phyloP scores from a whole-genome alignment of 2,113 vertebrate genomes.

The Albula glossodonta region DNA sequence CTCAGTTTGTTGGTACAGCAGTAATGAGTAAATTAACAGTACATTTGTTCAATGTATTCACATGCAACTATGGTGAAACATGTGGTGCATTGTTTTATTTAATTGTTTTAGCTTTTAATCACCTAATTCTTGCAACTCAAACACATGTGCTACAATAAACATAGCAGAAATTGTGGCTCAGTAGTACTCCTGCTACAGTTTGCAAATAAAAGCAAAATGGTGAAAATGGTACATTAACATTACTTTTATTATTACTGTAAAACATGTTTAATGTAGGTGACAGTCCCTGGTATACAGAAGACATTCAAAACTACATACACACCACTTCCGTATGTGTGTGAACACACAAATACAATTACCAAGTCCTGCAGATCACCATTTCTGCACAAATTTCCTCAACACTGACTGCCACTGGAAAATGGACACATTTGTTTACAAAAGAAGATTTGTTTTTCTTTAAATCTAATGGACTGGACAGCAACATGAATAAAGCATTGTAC shows the following conservation, averaged over 20 bases:
- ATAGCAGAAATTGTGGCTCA: too few relatives aligned
- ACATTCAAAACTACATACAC: conserved; percentile 35
- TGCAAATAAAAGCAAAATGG: not conserved
- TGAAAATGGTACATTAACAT: conserved; percentile 33
- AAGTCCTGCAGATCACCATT: conserved; percentile 5
- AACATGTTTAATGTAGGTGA: conserved; percentile 49
- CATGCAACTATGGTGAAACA: too few relatives aligned
- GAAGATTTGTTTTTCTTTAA: not conserved
- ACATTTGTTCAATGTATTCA: too few relatives aligned
- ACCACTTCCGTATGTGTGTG: conserved; percentile 5
- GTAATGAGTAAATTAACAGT: too few relatives aligned
- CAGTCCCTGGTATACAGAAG: conserved; percentile 51
- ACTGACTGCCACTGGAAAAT: conserved; percentile 31
- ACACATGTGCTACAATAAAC: too few relatives aligned
- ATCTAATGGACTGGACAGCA: conserved; percentile 44
- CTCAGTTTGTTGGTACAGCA: too few relatives aligned
- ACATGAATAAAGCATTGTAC: conserved; percentile 64
- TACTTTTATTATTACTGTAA: conserved; percentile 63
- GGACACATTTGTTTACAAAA: conserved; percentile 42
- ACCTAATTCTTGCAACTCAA: too few relatives aligned
- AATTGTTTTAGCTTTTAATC: too few relatives aligned
- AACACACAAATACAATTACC: conserved; percentile 48
- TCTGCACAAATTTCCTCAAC: conserved; percentile 6
- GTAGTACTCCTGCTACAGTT: not conserved
- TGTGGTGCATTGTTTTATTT: too few relatives aligned